Evolutionary conservation across 2,113 vertebrate species (phyloP).

Genomic region (Ceratotherium simum): DNA sequence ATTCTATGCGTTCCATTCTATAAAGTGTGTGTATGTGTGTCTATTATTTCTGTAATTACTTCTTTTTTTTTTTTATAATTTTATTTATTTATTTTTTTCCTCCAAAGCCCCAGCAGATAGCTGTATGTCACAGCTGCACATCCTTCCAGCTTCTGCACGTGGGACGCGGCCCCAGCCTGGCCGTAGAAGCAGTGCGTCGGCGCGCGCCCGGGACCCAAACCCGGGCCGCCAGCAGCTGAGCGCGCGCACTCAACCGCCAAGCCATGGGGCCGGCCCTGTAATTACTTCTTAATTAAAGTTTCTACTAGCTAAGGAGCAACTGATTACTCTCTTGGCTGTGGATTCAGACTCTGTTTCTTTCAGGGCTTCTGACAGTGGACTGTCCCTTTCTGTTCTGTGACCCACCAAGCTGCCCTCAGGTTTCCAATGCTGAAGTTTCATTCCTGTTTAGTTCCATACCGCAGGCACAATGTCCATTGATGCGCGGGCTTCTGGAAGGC

Average conservation of each 20-base stretch:
- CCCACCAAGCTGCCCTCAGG: not conserved
- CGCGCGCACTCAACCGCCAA: too few relatives aligned
- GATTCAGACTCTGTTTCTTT: not conserved
- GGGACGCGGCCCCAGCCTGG: too few relatives aligned
- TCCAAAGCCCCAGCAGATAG: too few relatives aligned
- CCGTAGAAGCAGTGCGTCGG: too few relatives aligned
- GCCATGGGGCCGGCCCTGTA: too few relatives aligned
- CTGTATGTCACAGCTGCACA: too few relatives aligned
- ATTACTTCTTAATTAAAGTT: conserved; percentile 56
- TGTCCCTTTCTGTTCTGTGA: not conserved
- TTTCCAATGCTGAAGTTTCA: not conserved
- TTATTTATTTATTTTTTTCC: too few relatives aligned
- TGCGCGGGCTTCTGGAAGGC: not conserved
- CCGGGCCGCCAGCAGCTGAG: too few relatives aligned
- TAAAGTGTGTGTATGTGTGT: not conserved
- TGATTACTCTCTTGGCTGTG: not conserved
- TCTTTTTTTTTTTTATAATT: too few relatives aligned
- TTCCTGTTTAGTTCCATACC: not conserved
- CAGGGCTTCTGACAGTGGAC: not conserved
- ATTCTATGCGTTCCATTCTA: not conserved
- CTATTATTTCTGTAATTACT: conserved; percentile 55
- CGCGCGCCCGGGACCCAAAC: too few relatives aligned
- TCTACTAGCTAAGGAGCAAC: not conserved
- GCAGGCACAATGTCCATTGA: not conserved
- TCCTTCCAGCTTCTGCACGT: too few relatives aligned